Evolutionary conservation across 2,113 vertebrate species (phyloP), one percentile per base, ranked within the genome.

Genomic region (Neolamprologus modestus): DNA sequence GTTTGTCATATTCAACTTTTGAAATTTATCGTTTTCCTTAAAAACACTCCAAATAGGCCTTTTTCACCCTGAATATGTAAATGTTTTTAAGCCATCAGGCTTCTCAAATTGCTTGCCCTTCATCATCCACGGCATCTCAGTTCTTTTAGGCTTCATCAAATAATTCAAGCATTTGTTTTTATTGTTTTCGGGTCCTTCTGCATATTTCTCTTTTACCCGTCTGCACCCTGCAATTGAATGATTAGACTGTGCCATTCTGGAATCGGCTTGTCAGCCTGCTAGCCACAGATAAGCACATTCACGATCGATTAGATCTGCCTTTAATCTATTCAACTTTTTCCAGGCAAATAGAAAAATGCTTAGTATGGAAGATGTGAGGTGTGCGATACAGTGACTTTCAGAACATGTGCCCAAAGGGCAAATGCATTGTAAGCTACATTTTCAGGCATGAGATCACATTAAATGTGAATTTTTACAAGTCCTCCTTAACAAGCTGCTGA

Each of bases 321-420:
- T 94, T 93, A 94, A 95, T 94, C 92, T 93, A 94, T 94, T 94
- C 93, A 94, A 93, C 92, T 92, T 84, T 90, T 92, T 84, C 79
- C 52, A 80, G 73, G 82, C 33, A 45, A 89, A 84, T 42, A 73
- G 79, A 61, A 66, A 81, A 90, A 78, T 81, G 92, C 92, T 91
- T 91, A 85, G 89, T 37, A 63, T 84, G 83, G 87, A 87, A 85
- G 92, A 94, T 92, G 90, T 89, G 88, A 87, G 83, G 91, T 73
- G 57, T 3, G 26, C 5, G 89, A 94, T 93, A 93, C 45, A 86
- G 80, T 92, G 88, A 93, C 89, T 94, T 93, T 93, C 90, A 88
- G 83, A 91, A 91, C 84, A 90, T 53, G 66, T 47, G 78, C 55
- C 89, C 84, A 82, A 84, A 94, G 93, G 93, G 84, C 91, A 79